phyloP scores from a whole-genome alignment of 2,113 vertebrate genomes.

The Heterochromis multidens region DNA sequence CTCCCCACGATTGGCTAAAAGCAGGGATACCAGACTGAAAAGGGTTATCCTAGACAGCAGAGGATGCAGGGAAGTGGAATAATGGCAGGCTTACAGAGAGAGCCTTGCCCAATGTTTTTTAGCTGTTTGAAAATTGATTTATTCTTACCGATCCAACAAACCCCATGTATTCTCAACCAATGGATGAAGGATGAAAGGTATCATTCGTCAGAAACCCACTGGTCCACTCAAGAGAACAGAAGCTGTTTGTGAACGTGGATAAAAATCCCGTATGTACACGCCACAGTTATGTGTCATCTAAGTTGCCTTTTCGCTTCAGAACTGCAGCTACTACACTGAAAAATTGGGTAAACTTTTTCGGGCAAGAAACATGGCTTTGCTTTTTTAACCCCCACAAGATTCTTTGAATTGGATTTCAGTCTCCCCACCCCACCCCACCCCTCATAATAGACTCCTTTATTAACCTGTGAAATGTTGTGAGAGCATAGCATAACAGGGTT shows the following conservation, averaged over 20 bases:
- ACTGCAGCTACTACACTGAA: slow-evolving; percentile 28
- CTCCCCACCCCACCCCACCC: not conserved
- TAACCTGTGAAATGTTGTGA: slow-evolving; percentile 45
- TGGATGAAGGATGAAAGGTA: slow-evolving; percentile 75
- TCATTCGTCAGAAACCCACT: slow-evolving; percentile 74
- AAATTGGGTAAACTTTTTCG: slow-evolving; percentile 43
- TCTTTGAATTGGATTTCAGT: slow-evolving; percentile 54
- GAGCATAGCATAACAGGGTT: slow-evolving; percentile 16
- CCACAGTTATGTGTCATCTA: slow-evolving; percentile 61
- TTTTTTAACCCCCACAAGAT: slow-evolving; percentile 10
- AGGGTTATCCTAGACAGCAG: slow-evolving; percentile 56
- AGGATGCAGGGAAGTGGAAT: slow-evolving; percentile 60
- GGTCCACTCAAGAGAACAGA: slow-evolving; percentile 69
- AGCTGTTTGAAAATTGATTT: slow-evolving; percentile 72
- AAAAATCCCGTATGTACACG: slow-evolving; percentile 66
- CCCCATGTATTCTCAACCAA: slow-evolving; percentile 69
- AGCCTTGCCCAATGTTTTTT: slow-evolving; percentile 68
- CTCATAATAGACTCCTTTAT: slow-evolving; percentile 34
- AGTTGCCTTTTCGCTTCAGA: slow-evolving; percentile 42
- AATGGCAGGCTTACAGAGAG: slow-evolving; percentile 59
- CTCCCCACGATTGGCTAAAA: slow-evolving; percentile 50
- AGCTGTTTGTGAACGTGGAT: slow-evolving; percentile 73
- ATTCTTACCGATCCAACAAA: slow-evolving; percentile 68
- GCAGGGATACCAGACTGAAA: slow-evolving; percentile 21
- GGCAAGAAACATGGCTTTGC: slow-evolving; percentile 1